A percentile compares a stretch with the other conserved stretches of the same genome.
These are phyloP conservation scores for Melipona quadrifasciata DNA, from an alignment of 1,140 invertebrate species.

Conservation along the genomic window DNA sequence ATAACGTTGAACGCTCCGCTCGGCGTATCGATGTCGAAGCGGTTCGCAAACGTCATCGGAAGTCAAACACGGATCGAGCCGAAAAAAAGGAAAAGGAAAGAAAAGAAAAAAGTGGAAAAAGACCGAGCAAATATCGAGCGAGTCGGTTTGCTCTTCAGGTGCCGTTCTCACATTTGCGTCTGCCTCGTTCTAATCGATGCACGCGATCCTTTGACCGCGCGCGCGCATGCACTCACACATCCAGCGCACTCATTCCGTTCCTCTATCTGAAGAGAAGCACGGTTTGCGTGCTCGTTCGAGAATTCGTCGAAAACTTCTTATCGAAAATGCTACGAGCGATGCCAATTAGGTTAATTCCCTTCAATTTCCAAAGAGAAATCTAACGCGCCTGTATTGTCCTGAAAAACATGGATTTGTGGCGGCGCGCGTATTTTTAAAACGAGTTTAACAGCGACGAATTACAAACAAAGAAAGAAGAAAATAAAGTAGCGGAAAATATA, in stretches of 20 bases:
- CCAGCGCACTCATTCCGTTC: neutral
- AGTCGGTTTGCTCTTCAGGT: conserved; percentile 61
- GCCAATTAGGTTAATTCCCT: neutral
- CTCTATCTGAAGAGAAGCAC: conserved; percentile 22
- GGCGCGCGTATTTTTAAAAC: too few relatives aligned
- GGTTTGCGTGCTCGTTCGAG: neutral
- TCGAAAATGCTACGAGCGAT: neutral
- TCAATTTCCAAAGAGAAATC: neutral
- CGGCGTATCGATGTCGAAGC: neutral
- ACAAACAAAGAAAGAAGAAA: too few relatives aligned
- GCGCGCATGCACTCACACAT: conserved; percentile 12
- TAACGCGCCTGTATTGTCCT: neutral
- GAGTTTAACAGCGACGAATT: too few relatives aligned
- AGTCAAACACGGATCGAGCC: conserved; percentile 37
- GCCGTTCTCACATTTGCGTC: conserved; percentile 57
- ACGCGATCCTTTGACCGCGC: conserved; percentile 11
- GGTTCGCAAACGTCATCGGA: conserved; percentile 34
- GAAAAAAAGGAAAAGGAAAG: conserved; percentile 3
- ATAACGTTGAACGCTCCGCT: conserved; percentile 12
- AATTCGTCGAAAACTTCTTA: conserved; percentile 32
- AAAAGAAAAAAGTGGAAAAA: conserved; percentile 26
- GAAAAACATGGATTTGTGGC: too few relatives aligned
- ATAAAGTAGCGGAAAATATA: too few relatives aligned
- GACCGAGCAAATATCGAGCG: conserved; percentile 34
- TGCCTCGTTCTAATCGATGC: conserved; percentile 18